Evolutionary conservation across 2,888 invertebrate species (phyloP).

Genomic region (Dioctria linearis): DNA sequence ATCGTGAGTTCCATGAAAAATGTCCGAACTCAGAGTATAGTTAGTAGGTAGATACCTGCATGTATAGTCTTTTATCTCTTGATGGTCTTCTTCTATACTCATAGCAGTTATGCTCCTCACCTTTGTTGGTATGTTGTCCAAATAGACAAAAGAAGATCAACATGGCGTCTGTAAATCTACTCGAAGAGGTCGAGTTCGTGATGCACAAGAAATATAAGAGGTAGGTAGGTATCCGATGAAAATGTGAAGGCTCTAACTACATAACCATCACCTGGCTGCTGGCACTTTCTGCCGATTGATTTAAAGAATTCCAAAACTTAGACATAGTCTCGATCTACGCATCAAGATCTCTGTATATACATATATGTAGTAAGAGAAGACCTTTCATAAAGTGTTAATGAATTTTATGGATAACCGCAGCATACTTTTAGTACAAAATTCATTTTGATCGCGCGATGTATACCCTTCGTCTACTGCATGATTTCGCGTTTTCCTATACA

Average conservation of each 20-base stretch:
- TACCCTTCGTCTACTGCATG: background rate
- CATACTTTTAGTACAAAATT: background rate
- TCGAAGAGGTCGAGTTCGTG: slow-evolving; percentile 30
- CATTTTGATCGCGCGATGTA: background rate
- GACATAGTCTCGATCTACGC: slow-evolving; percentile 11
- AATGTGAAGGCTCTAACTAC: background rate
- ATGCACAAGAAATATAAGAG: background rate
- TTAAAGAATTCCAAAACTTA: slow-evolving; percentile 25
- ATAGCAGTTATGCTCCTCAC: slow-evolving; percentile 23
- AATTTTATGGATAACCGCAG: background rate
- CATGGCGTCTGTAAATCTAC: slow-evolving; percentile 30
- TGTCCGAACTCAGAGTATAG: slow-evolving; percentile 3
- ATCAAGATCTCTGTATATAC: slow-evolving; percentile 2
- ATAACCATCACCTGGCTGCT: slow-evolving; percentile 6
- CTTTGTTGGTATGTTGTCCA: slow-evolving; percentile 18
- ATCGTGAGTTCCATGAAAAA: slow-evolving; percentile 38
- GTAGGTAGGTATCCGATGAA: background rate
- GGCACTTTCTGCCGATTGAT: slow-evolving; percentile 8
- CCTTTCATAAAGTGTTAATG: slow-evolving; percentile 10
- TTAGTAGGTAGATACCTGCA: background rate
- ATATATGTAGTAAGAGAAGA: slow-evolving; percentile 11
- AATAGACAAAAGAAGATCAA: slow-evolving; percentile 49
- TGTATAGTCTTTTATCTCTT: slow-evolving; percentile 17
- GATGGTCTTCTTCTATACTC: slow-evolving; percentile 9
- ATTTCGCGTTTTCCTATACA: slow-evolving; percentile 3